Evolutionary conservation across 2,888 invertebrate species (phyloP), one percentile per base, ranked within the genome.

Genomic region (Drosophila lacicola): DNA sequence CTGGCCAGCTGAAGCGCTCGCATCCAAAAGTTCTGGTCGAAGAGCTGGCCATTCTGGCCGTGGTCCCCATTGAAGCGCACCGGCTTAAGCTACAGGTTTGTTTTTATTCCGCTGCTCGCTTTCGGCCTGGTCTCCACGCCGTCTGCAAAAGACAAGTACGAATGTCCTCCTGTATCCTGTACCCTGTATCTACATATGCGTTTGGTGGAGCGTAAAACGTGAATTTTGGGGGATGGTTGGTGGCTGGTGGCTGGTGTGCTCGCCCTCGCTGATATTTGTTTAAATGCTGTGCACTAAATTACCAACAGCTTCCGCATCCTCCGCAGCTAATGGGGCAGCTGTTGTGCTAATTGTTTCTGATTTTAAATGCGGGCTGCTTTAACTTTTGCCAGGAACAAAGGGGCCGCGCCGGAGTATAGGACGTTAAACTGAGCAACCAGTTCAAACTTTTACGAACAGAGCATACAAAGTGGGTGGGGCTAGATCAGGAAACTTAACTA

Each of bases 11-110:
- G 74, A 94, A 93, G 67, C 94, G 94, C 78, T 97, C 98, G 33
- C 93, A 94, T 80, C 97, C 97, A 6, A 98, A 97, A 93, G 94
- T 98, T 66, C 93, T 98, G 56, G 95, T 97, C 69, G 97, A 97
- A 78, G 95, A 96, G 88, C 93, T 98, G 68, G 98, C 98, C 36
- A 96, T 98, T 57, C 93, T 98, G 90, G 95, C 95, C 83, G 95
- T 98, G 61, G 96, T 97, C 81, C 98, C 98, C 0, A 96, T 96
- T 21, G 97, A 98, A 93, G 93, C 95, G 8, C 96, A 96, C 91
- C 94, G 96, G 86, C 94, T 98, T 6, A 97, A 97, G 91, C 93
- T 97, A 73, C 96, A 96, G 94, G 96, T 96, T 91, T 78, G 79
- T 81, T 66, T 64, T 17, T 49, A 53, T 58, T 34, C 36, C 13